Base-by-base conservation (phyloP, 2,113 vertebrate genomes). In the Lampris incognitus region DNA sequence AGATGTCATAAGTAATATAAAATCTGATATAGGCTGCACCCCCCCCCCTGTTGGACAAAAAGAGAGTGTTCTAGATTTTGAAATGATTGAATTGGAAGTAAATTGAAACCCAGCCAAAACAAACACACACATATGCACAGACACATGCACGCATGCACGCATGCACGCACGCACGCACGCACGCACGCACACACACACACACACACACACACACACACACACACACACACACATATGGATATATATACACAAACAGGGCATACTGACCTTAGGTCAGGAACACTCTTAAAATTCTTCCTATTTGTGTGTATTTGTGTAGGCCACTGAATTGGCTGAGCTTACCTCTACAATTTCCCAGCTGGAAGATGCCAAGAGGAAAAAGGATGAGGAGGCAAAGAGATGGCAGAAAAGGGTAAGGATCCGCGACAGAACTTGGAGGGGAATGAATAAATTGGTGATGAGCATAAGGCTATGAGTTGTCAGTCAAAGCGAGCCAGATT, bases 341-440 rank as follows among this genome's bases (percentile, higher is more conserved):
- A 98, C 97, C 82, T 91, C 94, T 79, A 94, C 96, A 85, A 99
- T 99, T 88, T 95, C 93, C 0, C 95, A 96, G 80, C 92, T 99
- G 90, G 98, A 99, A 83, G 89, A 96, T 65, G 96, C 97, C 67
- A 95, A 96, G 83, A 95, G 96, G 93, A 98, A 95, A 93, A 98
- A 98, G 74, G 98, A 98, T 42, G 95, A 95, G 0, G 97, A 98
- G 62, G 96, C 96, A 6, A 91, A 94, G 57, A 94, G 93, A 82
- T 98, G 97, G 97, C 96, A 98, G 88, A 90, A 95, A 81, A 98
- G 98, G 95, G 97, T 99, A 93, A 94, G 92, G 82, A 84, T 84
- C 72, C 88, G 87, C 65, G 44, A 80, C 63, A 86, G 74, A 49
- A 85, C 46, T 41, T 59, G 38, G 3, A 71, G 69, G 83, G 79